Percentiles rank a stretch among this genome's conserved stretches.
Conservation (phyloP, 2,888 invertebrate genomes). For the Meliscaeva auricollis region DNA sequence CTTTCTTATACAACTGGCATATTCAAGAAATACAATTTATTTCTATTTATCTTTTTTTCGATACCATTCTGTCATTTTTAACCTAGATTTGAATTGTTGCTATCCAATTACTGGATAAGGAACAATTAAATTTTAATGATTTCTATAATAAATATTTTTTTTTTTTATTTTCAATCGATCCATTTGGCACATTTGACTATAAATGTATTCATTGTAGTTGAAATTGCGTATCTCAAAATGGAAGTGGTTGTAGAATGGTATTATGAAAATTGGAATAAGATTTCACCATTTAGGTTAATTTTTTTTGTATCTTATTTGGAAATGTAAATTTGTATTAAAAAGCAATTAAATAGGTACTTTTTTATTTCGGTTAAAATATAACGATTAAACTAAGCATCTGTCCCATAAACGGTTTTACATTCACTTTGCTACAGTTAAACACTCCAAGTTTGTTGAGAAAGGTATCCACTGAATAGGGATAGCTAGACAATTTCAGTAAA, state of each 20-base stretch:
- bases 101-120: slow-evolving; percentile 44
- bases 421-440: no score
- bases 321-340: no score
- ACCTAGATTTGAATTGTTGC: no score
- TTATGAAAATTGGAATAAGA: neutral
- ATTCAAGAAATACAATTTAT: neutral
- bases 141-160: slow-evolving; percentile 13
- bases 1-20: neutral
- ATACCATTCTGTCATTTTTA: neutral
- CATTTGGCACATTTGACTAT: neutral
- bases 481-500: no score
- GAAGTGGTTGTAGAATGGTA: neutral
- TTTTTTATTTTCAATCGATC: neutral
- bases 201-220: neutral
- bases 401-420: no score
- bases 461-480: no score
- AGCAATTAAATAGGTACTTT: neutral
- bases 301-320: no score
- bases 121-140: slow-evolving; percentile 50
- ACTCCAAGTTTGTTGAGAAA: no score
- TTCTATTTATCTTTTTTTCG: neutral
- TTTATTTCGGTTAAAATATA: neutral
- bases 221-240: neutral
- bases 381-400: no score
- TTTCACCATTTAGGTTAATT: neutral